phyloP scores from a whole-genome alignment of 2,113 vertebrate genomes.

The Diphyllodes magnificus region DNA sequence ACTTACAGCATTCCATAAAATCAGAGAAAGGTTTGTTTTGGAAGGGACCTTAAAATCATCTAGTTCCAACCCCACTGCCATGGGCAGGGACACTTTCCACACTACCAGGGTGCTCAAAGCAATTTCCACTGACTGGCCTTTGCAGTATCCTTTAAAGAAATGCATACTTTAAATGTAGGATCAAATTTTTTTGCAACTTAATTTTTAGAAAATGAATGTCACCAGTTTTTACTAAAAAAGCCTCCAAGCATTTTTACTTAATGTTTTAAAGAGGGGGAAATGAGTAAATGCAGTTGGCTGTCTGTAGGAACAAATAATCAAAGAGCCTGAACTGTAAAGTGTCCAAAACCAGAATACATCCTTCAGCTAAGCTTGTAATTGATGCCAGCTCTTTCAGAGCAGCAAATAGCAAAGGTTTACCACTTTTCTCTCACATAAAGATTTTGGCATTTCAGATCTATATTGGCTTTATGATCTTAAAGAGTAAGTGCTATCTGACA shows the following conservation, averaged over 20 bases:
- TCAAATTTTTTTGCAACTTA: not conserved
- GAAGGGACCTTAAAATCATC: not conserved
- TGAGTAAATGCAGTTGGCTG: not conserved
- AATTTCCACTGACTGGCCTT: not conserved
- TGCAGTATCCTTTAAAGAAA: not conserved
- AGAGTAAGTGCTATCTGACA: not conserved
- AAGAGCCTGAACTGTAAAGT: not conserved
- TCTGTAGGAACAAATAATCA: not conserved
- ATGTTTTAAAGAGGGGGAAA: not conserved
- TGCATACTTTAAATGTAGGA: not conserved
- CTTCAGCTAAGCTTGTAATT: not conserved
- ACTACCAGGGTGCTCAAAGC: not conserved
- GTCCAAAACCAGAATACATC: not conserved
- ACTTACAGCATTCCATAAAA: not conserved
- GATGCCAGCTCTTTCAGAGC: not conserved
- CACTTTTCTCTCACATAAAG: not conserved
- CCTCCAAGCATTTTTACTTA: not conserved
- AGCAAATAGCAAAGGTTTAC: not conserved
- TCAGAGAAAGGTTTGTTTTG: not conserved
- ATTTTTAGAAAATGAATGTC: not conserved
- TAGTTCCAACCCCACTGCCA: not conserved
- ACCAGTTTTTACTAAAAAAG: not conserved
- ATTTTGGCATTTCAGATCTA: not conserved
- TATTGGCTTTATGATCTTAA: not conserved
- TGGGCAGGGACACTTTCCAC: not conserved